These are phyloP conservation scores for Eristalis arbustorum DNA, from an alignment of 2,888 invertebrate species.

Conservation along the genomic window DNA sequence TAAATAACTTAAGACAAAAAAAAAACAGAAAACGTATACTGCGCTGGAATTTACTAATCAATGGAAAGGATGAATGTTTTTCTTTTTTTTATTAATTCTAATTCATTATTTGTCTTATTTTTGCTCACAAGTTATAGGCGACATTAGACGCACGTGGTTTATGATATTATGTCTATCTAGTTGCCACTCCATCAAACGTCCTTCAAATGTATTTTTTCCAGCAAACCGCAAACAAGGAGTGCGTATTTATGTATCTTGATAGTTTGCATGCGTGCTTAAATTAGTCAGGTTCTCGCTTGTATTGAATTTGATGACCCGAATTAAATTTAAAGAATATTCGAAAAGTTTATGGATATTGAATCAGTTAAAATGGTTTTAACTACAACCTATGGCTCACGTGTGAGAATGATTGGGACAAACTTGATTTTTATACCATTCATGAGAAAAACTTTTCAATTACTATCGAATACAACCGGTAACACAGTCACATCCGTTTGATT, in stretches of 20 bases:
- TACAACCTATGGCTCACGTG: background rate
- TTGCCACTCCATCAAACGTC: background rate
- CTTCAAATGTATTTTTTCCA: slow-evolving; percentile 9
- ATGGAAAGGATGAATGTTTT: background rate
- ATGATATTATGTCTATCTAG: background rate
- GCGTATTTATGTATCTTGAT: background rate
- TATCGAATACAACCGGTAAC: background rate
- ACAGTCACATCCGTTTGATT: background rate
- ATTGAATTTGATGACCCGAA: slow-evolving; percentile 10
- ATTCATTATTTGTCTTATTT: background rate
- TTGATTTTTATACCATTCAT: background rate
- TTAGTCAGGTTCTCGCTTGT: background rate
- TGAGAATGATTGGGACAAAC: background rate
- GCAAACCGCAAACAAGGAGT: background rate
- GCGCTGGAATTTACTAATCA: background rate
- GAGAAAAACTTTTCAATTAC: background rate
- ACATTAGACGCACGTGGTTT: background rate
- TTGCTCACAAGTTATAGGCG: background rate
- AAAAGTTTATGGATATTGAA: background rate
- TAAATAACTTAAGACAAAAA: background rate
- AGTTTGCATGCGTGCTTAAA: background rate
- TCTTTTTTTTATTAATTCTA: background rate
- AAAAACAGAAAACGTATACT: background rate
- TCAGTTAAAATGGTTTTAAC: background rate
- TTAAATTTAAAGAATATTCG: background rate